A percentile compares a stretch with the other conserved stretches of the same genome.
Conservation (phyloP, 2,113 vertebrate species). For the Vulpes ferrilata region DNA sequence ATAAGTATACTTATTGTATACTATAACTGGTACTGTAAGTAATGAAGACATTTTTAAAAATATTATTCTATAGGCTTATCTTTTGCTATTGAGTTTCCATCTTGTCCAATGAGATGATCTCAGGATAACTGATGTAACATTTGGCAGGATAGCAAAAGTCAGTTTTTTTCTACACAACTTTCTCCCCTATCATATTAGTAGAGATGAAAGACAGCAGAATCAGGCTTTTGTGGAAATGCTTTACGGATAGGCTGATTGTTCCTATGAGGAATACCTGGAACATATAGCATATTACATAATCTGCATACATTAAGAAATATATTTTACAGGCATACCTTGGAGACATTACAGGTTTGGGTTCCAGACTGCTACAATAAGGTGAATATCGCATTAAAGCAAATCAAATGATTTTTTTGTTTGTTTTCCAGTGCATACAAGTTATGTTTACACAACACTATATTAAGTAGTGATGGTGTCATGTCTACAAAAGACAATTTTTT, state of each 20-base stretch:
- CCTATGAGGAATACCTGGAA: background rate
- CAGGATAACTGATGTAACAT: background rate
- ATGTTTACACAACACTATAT: background rate
- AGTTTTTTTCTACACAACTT: background rate
- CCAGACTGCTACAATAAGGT: background rate
- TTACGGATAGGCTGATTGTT: background rate
- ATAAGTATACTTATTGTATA: background rate
- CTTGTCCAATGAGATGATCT: background rate
- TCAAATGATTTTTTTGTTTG: background rate
- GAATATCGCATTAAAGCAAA: background rate
- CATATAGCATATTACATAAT: background rate
- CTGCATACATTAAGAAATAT: background rate
- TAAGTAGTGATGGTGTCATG: background rate
- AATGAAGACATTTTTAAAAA: background rate
- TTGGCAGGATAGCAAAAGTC: background rate
- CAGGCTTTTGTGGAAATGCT: background rate
- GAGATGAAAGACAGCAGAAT: background rate
- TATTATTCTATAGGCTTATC: background rate
- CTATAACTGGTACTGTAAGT: background rate
- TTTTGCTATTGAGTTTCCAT: background rate
- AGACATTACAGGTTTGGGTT: background rate
- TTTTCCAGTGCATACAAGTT: background rate
- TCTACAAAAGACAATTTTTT: background rate
- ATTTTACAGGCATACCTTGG: background rate
- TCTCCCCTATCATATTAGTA: background rate